Percentiles rank a stretch among this genome's conserved stretches.
phyloP scores from a whole-genome alignment of 2,113 vertebrate genomes.

The Malaclemys terrapin region DNA sequence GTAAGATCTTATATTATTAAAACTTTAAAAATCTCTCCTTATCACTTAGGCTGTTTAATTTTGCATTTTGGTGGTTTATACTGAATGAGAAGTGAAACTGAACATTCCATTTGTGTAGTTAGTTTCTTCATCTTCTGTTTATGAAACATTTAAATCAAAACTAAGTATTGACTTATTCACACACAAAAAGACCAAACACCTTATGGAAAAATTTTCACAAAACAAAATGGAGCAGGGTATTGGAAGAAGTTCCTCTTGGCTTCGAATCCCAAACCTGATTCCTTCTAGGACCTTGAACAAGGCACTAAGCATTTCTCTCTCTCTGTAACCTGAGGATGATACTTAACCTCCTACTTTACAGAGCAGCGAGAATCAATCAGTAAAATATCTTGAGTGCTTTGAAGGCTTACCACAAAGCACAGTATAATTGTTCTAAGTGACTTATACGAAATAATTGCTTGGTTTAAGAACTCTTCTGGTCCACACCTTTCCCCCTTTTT shows the following conservation, averaged over 20 bases:
- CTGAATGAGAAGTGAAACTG: no score
- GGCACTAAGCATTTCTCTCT: not conserved
- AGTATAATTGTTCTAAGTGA: not conserved
- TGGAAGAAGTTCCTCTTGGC: not conserved
- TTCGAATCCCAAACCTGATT: not conserved
- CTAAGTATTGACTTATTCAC: no score
- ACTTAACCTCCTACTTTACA: not conserved
- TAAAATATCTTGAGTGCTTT: slow-evolving; percentile 9
- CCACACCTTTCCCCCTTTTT: not conserved
- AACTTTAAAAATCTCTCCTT: not conserved
- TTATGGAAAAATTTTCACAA: no score
- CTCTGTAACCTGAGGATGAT: not conserved
- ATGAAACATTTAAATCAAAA: no score
- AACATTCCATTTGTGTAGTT: no score
- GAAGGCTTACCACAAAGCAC: not conserved
- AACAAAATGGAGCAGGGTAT: not conserved
- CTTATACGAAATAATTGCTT: not conserved
- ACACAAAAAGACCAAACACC: not conserved
- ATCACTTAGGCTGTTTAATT: not conserved
- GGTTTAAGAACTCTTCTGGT: not conserved
- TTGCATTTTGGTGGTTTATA: no score
- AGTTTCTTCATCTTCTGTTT: no score
- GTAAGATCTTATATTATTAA: not conserved
- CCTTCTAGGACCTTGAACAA: not conserved
- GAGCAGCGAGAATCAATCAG: not conserved